phyloP scores from a whole-genome alignment of 2,797 vertebrate species.

The Hoplostethus atlanticus region DNA sequence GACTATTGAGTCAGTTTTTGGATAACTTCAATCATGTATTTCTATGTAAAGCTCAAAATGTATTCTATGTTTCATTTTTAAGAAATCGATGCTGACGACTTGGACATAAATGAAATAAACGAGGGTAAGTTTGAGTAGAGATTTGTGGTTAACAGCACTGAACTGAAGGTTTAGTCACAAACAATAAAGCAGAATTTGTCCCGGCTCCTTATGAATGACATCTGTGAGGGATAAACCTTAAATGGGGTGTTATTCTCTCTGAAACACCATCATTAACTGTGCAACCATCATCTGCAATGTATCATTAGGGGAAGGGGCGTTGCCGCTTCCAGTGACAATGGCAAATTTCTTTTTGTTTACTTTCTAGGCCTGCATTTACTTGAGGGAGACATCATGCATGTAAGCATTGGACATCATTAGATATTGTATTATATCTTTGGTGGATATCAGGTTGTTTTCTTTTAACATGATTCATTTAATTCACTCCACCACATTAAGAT shows the following conservation, averaged over 20 bases:
- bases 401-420: conserved; percentile 1
- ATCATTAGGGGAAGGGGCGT: too few relatives aligned
- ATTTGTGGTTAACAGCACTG: not conserved
- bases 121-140: conserved; percentile 24
- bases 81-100: conserved; percentile 21
- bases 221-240: too few relatives aligned
- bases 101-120: conserved; percentile 46
- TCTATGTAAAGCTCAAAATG: too few relatives aligned
- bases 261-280: too few relatives aligned
- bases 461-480: not conserved
- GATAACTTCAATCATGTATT: too few relatives aligned
- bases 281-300: not conserved
- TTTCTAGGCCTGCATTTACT: conserved; percentile 27
- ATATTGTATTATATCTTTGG: not conserved
- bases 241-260: too few relatives aligned
- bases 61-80: not conserved
- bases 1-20: too few relatives aligned
- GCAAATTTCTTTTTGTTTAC: not conserved
- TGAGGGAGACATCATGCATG: conserved; percentile 37
- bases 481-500: not conserved
- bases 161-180: not conserved
- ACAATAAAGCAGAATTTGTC: not conserved
- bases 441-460: not conserved
- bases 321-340: not conserved
- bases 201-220: not conserved